phyloP scores from a whole-genome alignment of 2,113 vertebrate species.

The Hiodon tergisus region DNA sequence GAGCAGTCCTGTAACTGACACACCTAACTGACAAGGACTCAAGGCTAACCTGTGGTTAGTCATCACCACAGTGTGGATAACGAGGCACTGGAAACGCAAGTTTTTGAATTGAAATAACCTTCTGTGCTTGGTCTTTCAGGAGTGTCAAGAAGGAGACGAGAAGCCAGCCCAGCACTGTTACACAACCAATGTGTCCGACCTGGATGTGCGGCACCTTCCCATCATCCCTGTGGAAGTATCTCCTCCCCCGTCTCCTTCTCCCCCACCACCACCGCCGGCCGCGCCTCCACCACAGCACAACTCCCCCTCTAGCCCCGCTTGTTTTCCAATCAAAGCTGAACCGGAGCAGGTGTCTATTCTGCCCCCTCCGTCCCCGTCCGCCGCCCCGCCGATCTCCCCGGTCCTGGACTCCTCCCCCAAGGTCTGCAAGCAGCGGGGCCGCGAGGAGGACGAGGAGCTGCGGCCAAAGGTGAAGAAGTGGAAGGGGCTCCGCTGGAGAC shows the following conservation, averaged over 20 bases:
- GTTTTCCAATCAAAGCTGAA: conserved; percentile 45
- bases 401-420: conserved; percentile 46
- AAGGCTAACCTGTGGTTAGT: no score
- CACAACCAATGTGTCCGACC: conserved; percentile 85
- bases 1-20: no score
- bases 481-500: conserved; percentile 95
- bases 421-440: conserved; percentile 69
- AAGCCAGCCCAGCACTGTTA: conserved; percentile 83
- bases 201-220: conserved; percentile 91
- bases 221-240: conserved; percentile 82
- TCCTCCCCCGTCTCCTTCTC: conserved; percentile 81
- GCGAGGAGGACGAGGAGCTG: conserved; percentile 72
- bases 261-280: conserved; percentile 56
- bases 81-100: not conserved
- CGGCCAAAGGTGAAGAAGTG: conserved; percentile 86
- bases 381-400: not conserved
- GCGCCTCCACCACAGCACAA: conserved; percentile 34
- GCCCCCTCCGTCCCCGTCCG: conserved; percentile 6
- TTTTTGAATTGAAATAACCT: not conserved
- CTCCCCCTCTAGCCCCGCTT: conserved; percentile 21
- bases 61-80: no score
- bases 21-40: no score
- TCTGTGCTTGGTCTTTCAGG: conserved; percentile 49
- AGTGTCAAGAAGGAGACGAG: conserved; percentile 70
- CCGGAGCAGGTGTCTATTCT: conserved; percentile 39